These are phyloP conservation scores for Pyrocephalus nanus DNA, from an alignment of 2,797 vertebrate species.

Conservation along the genomic window DNA sequence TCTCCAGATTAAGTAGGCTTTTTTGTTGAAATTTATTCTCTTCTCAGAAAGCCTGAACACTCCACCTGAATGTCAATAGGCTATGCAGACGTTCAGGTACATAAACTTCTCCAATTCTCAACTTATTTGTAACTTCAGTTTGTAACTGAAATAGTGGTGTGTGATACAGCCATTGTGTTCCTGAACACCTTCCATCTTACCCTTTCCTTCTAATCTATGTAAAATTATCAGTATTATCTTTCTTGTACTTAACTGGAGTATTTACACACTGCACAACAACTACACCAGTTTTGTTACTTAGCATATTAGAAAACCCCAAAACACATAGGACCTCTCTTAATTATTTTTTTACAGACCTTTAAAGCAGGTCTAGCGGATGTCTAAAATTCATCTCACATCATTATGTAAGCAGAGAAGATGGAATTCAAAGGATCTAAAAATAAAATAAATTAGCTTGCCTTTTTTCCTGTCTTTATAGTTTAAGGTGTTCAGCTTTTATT, in stretches of 20 bases:
- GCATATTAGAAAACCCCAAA: fast-evolving
- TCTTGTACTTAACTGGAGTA: background rate
- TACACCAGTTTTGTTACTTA: background rate
- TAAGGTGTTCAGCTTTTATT: background rate
- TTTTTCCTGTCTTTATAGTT: background rate
- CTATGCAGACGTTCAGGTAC: background rate
- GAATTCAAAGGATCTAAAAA: background rate
- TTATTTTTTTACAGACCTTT: background rate
- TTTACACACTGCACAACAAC: background rate
- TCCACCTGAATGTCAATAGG: background rate
- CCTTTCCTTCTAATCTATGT: background rate
- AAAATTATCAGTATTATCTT: background rate
- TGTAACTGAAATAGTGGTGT: background rate
- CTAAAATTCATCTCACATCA: background rate
- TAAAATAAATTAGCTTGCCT: background rate
- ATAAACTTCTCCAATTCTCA: background rate
- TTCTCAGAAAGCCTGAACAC: background rate
- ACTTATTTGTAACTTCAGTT: background rate
- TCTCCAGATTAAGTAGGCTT: background rate
- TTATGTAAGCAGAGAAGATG: background rate
- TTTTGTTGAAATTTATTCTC: background rate
- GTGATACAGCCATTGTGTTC: background rate
- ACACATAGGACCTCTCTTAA: background rate
- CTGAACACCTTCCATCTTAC: background rate
- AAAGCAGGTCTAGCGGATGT: background rate